Evolutionary conservation across 1,140 invertebrate genomes (phyloP).

Genomic region (Bombus ignitus): DNA sequence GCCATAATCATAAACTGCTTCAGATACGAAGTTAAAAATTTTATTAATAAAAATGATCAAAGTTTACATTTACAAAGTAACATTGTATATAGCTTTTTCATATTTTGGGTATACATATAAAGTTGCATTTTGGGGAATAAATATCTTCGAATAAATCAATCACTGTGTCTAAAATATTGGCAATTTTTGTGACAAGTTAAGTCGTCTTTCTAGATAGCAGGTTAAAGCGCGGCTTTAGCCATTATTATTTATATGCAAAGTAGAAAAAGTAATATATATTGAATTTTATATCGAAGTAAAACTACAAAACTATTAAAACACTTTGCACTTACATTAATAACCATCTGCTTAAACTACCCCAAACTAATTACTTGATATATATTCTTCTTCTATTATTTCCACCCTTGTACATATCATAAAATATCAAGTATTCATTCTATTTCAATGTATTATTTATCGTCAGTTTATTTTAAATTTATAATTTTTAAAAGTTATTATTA

Average conservation of each 20-base stretch:
- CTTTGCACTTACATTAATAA: not conserved
- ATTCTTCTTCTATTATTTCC: no score
- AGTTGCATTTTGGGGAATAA: not conserved
- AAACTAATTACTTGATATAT: not conserved
- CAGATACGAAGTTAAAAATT: not conserved
- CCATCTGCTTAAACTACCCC: not conserved
- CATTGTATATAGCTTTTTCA: not conserved
- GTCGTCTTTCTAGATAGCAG: not conserved
- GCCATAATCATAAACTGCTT: not conserved
- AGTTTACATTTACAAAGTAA: no score
- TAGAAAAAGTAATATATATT: not conserved
- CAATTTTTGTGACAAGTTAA: not conserved
- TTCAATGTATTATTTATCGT: no score
- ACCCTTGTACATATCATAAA: no score
- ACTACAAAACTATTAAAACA: not conserved
- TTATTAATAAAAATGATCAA: not conserved
- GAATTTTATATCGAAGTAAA: not conserved
- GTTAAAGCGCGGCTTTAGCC: not conserved
- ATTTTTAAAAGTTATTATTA: no score
- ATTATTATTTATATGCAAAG: not conserved
- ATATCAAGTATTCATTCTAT: no score
- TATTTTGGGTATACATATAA: not conserved
- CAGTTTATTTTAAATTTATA: no score
- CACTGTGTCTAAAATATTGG: not conserved
- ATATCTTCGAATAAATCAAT: not conserved